These are phyloP conservation scores for Cheilosia scutellata DNA, from an alignment of 2,888 invertebrate species.

Conservation along the genomic window DNA sequence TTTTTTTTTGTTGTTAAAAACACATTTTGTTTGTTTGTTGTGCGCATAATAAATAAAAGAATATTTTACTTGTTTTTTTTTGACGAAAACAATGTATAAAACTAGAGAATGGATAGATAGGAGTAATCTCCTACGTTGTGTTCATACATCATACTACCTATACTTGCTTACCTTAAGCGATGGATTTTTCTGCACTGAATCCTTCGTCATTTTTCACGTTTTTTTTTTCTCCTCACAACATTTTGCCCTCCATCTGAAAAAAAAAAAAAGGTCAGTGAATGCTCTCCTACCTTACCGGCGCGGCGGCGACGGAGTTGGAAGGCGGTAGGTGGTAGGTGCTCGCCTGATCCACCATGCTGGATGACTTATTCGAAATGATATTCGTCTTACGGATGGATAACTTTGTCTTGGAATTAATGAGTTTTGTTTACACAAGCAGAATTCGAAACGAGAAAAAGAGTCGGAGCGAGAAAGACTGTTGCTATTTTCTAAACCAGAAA, in stretches of 20 bases:
- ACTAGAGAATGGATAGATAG: not conserved
- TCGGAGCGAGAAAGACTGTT: conserved; percentile 31
- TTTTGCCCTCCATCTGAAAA: conserved; percentile 25
- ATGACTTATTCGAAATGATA: conserved; percentile 64
- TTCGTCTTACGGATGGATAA: conserved; percentile 65
- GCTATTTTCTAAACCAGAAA: conserved; percentile 29
- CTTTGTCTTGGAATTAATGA: conserved; percentile 66
- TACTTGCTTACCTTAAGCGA: conserved; percentile 11
- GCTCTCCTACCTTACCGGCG: not conserved
- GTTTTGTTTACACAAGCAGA: conserved; percentile 56
- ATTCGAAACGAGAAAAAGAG: conserved; percentile 28
- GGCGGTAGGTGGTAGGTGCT: conserved; percentile 3
- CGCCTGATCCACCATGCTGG: conserved; percentile 28
- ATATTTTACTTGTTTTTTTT: conserved; percentile 16
- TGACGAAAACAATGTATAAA: conserved; percentile 22
- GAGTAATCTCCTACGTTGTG: not conserved
- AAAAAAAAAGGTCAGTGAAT: conserved; percentile 21
- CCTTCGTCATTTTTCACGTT: conserved; percentile 16
- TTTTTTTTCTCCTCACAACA: conserved; percentile 10
- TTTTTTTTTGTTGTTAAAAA: conserved; percentile 49
- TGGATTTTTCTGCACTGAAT: conserved; percentile 32
- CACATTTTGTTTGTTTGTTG: conserved; percentile 33
- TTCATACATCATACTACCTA: not conserved
- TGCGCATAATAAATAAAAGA: conserved; percentile 13
- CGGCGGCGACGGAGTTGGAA: not conserved